These are phyloP conservation scores for Acanthurus leucopareius DNA, from an alignment of 2,797 vertebrate species.

Conservation along the genomic window DNA sequence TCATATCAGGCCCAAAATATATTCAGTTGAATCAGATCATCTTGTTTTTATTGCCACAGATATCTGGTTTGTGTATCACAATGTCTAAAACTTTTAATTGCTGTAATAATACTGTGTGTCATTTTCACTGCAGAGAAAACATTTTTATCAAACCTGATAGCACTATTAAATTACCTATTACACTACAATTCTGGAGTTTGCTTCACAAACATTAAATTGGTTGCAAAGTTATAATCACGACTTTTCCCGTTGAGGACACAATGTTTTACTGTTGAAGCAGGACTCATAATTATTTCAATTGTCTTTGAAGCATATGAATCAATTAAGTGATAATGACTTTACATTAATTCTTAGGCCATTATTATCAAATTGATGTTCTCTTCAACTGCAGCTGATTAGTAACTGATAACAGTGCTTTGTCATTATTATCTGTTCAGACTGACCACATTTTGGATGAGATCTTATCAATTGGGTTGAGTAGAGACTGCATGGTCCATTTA, in stretches of 20 bases:
- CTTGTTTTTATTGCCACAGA: neutral
- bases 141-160: slow-evolving; percentile 13
- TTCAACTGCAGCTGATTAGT: neutral
- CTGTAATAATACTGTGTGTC: neutral
- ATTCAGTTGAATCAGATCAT: neutral
- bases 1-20: neutral
- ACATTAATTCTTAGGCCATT: neutral
- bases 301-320: slow-evolving; percentile 4
- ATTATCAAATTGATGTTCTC: slow-evolving; percentile 7
- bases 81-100: neutral
- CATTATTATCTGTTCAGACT: neutral
- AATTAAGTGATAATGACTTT: neutral
- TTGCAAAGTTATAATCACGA: neutral
- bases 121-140: neutral
- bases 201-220: neutral
- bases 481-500: too few species aligned
- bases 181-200: slow-evolving; percentile 1
- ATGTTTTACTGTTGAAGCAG: slow-evolving; percentile 4
- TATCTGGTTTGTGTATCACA: neutral
- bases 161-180: neutral
- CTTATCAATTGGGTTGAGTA: neutral
- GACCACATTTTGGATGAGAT: neutral
- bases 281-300: neutral
- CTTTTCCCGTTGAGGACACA: neutral
- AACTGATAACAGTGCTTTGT: neutral